phyloP scores from a whole-genome alignment of 2,888 invertebrate species.

The Morpho achilles region DNA sequence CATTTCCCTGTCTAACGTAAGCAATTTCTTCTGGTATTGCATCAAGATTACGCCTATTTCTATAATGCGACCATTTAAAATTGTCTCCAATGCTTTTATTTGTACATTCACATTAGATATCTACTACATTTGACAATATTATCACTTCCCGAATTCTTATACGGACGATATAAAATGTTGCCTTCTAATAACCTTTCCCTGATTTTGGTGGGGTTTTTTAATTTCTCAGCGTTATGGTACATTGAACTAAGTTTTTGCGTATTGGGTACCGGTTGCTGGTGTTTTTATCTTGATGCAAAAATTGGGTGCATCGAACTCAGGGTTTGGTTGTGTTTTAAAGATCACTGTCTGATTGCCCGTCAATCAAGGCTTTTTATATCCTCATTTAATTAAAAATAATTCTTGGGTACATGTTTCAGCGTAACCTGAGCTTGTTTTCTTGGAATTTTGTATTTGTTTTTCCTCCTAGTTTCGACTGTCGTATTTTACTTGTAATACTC shows the following conservation, averaged over 20 bases:
- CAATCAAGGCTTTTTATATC: slow-evolving; percentile 1
- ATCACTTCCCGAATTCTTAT: not conserved
- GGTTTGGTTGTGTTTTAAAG: slow-evolving; percentile 11
- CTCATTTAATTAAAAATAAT: not conserved
- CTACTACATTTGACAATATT: not conserved
- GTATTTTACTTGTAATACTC: no score
- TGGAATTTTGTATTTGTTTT: no score
- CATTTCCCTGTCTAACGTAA: slow-evolving; percentile 10
- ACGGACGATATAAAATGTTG: slow-evolving; percentile 4
- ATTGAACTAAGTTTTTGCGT: slow-evolving; percentile 62
- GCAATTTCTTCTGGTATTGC: slow-evolving; percentile 7
- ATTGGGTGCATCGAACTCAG: slow-evolving; percentile 24
- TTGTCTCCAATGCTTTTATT: not conserved
- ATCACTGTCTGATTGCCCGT: slow-evolving; percentile 5
- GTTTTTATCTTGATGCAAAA: slow-evolving; percentile 24
- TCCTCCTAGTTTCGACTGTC: no score
- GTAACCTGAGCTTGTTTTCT: no score
- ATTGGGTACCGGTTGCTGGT: slow-evolving; percentile 45
- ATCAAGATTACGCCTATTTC: slow-evolving; percentile 7
- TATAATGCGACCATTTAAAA: slow-evolving; percentile 3
- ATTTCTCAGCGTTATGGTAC: slow-evolving; percentile 40
- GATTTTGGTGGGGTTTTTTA: slow-evolving; percentile 7
- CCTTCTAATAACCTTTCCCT: not conserved
- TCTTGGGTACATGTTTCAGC: not conserved
- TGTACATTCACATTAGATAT: not conserved